Evolutionary conservation across 2,888 invertebrate species (phyloP), one percentile per base, ranked within the genome.

Genomic region (Sylvicola cinctus): DNA sequence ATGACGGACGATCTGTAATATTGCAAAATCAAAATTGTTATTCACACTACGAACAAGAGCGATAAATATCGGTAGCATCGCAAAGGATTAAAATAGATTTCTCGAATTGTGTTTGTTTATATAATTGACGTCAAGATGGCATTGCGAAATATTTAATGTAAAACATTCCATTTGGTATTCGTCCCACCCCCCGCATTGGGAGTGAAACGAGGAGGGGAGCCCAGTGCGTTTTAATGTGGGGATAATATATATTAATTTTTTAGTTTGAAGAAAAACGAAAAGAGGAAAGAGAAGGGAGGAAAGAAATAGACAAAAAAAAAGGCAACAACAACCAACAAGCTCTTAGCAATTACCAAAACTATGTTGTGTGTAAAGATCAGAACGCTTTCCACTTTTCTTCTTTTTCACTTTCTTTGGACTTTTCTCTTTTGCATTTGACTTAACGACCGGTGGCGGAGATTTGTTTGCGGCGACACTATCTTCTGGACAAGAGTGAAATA

Each of bases 1-100:
- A 46, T 39, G 53, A 50, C 33, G 52, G 49, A 25, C 57, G 57
- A 46, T 58, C 57, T 57, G 32, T 1, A 20, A 20, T n/a, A 20
- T 20, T 20, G 20, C 20, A 20, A 20, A 20, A 20, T 20, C 20
- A 20, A 20, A 20, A 20, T n/a, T 20, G 20, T 20, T 20, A 20
- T 20, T 20, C 20, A 20, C 20, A 20, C 8, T n/a, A n/a, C n/a
- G n/a, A n/a, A n/a, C n/a, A n/a, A n/a, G n/a, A n/a, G 20, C 8
- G 20, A 20, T 20, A 20, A 4, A 20, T n/a, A n/a, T n/a, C 20
- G 20, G 5, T 20, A 20, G 20, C 4, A 20, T n/a, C n/a, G n/a
- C n/a, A 20, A 6, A 20, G 20, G 8, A 20, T 20, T 4, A 6
- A 20, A 20, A 20, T 20, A 6, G 20, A 20, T 20, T n/a, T n/a